Base-by-base conservation (phyloP, 2,113 vertebrate species). In the Rhinoderma darwinii region DNA sequence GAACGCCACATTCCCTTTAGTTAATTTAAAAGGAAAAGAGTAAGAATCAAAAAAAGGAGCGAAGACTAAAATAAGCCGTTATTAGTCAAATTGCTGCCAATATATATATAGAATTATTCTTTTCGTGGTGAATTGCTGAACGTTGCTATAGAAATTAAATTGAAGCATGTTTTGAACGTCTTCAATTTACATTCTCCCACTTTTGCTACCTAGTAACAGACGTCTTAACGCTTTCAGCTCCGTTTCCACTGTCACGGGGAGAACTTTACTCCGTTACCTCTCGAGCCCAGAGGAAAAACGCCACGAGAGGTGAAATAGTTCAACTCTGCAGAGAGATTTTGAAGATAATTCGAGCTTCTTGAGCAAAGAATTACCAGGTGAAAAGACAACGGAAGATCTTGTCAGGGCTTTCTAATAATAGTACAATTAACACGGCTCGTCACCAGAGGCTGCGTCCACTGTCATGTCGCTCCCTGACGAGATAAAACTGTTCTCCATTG, bases 61-160 rank as follows among this genome's bases (percentile, higher is more conserved):
- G 30, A 30, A 11, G 27, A 82, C 63, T 74, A 84, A 76, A 84
- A 84, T 27, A 84, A 76, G 54, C 50, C 30, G 54, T 35, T 76
- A 84, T 84, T 84, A 76, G 72, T 35, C 83, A 84, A 84, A 84
- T 61, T 76, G 83, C 76, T 84, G 83, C 83, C 61, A 61, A 84
- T 77, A 59, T 84, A 77, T 61, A 84, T 61, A 76, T 63, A 84
- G 37, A 27, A 5, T n/a, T n/a, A 5, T 12, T 43, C 43, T 44
- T 41, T 30, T 50, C 14, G 5, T 76, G 72, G 20, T 2, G 72
- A 27, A 77, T 41, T 76, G 72, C 30, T 2, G 72, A 27, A 77
- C 56, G 83, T 85, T 85, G 83, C 83, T 85, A 85, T 85, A 85
- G 83, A 85, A 85, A 85, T 85, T 63, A 85, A 66, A 61, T 56